These are phyloP conservation scores for Prolemur simus DNA, from an alignment of 2,113 vertebrate species.

Conservation along the genomic window DNA sequence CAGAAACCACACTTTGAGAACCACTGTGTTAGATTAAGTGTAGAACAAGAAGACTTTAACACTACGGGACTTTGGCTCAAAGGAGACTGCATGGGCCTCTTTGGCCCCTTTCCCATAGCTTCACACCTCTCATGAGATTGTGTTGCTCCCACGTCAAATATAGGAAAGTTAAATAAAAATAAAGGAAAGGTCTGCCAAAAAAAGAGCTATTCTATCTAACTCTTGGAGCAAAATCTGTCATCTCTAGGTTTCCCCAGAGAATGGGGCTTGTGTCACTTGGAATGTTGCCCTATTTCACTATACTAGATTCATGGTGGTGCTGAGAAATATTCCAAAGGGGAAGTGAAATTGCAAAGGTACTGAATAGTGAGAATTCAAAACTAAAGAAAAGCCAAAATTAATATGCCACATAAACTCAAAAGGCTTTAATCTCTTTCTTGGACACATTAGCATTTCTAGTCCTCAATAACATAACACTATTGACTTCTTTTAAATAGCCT, in stretches of 20 bases:
- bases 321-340: background rate
- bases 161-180: background rate
- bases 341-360: background rate
- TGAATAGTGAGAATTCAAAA: background rate
- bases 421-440: background rate
- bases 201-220: background rate
- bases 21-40: background rate
- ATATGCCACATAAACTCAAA: background rate
- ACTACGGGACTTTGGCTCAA: background rate
- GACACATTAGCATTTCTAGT: background rate
- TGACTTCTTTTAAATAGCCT: background rate
- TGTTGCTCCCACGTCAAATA: background rate
- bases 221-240: background rate
- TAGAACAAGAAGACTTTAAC: background rate
- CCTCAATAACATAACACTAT: background rate
- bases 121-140: background rate
- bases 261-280: background rate
- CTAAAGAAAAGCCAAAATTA: background rate
- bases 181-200: background rate
- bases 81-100: background rate
- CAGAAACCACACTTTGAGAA: background rate
- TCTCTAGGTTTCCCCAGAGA: background rate
- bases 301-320: background rate
- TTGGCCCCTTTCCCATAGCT: background rate
- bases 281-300: background rate